Percentiles rank a stretch among this genome's conserved stretches.
These are phyloP conservation scores for Eolophus roseicapilla DNA, from an alignment of 2,113 vertebrate genomes.

Conservation along the genomic window DNA sequence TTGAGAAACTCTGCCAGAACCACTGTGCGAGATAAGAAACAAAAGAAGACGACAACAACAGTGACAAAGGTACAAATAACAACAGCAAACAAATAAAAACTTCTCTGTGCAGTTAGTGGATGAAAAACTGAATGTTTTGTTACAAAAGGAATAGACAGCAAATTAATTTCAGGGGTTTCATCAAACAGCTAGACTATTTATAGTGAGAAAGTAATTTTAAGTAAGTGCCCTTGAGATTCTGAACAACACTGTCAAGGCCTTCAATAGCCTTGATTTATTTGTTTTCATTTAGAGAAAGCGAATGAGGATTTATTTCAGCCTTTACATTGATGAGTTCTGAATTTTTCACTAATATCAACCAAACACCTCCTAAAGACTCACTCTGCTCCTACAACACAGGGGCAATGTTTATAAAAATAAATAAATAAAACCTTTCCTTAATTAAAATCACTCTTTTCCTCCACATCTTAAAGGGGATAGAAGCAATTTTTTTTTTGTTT, in stretches of 20 bases:
- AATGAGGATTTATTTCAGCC: slow-evolving; percentile 72
- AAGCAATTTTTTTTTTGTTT: not conserved
- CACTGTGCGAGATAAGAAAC: slow-evolving; percentile 66
- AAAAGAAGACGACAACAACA: not conserved
- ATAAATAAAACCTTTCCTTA: not conserved
- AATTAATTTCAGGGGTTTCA: slow-evolving; percentile 74
- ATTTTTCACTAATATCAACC: slow-evolving; percentile 66
- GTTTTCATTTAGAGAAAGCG: slow-evolving; percentile 74
- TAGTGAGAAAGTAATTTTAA: slow-evolving; percentile 72
- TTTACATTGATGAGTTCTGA: slow-evolving; percentile 51
- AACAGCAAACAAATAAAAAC: slow-evolving; percentile 2
- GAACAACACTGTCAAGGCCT: slow-evolving; percentile 70
- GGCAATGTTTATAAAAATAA: not conserved
- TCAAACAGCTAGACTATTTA: slow-evolving; percentile 68
- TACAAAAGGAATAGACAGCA: slow-evolving; percentile 54
- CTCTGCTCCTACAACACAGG: not conserved
- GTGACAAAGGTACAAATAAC: not conserved
- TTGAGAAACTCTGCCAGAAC: slow-evolving; percentile 84
- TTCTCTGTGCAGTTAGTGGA: slow-evolving; percentile 17
- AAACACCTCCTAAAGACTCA: slow-evolving; percentile 41
- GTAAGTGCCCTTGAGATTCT: slow-evolving; percentile 73
- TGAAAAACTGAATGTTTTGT: slow-evolving; percentile 59
- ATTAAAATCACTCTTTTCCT: not conserved
- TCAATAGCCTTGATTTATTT: slow-evolving; percentile 74
- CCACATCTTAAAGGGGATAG: not conserved